Evolutionary conservation across 2,797 vertebrate genomes (phyloP).

Genomic region (Prunella strophiata): DNA sequence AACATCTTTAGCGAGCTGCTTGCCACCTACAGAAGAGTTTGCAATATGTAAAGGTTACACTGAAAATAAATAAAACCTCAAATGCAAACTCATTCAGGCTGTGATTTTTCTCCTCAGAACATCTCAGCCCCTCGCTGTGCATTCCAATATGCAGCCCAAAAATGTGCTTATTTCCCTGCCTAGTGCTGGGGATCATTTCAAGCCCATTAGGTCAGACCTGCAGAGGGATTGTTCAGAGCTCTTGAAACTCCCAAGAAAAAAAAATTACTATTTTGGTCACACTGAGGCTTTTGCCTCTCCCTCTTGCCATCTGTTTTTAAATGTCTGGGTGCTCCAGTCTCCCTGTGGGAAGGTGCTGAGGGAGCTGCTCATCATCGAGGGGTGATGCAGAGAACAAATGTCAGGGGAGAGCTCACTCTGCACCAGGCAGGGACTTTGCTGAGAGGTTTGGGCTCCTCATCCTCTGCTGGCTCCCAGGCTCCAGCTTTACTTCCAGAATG

Average conservation of each 20-base stretch:
- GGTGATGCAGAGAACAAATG: constrained; percentile 46
- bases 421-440: constrained; percentile 14
- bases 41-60: neutral
- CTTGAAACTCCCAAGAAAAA: neutral
- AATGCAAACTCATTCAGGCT: neutral
- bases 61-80: constrained; percentile 32
- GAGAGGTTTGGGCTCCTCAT: neutral
- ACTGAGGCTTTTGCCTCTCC: constrained; percentile 40
- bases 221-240: neutral
- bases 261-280: constrained; percentile 21
- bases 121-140: neutral
- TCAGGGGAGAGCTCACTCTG: constrained; percentile 43
- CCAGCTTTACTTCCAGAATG: neutral
- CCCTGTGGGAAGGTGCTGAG: constrained; percentile 60
- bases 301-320: constrained; percentile 64
- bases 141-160: neutral
- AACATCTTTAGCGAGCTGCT: neutral
- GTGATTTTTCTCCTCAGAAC: neutral
- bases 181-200: neutral
- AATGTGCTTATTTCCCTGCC: neutral
- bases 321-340: constrained; percentile 54
- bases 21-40: neutral
- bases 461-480: neutral
- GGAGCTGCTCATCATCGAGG: constrained; percentile 44
- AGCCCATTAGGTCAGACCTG: neutral